phyloP scores from a whole-genome alignment of 2,797 vertebrate genomes.

The Okamejei kenojei region DNA sequence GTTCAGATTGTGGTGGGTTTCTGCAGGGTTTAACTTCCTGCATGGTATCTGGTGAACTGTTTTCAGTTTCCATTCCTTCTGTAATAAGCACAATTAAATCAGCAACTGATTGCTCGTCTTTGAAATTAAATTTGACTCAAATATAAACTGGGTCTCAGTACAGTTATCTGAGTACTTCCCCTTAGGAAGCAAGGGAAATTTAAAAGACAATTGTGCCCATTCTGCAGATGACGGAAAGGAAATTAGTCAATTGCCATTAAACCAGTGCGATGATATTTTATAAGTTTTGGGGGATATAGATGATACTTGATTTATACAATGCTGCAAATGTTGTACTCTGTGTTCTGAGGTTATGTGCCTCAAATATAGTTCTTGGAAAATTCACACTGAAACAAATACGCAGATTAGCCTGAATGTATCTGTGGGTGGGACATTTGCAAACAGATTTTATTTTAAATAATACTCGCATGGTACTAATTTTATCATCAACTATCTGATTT shows the following conservation, averaged over 20 bases:
- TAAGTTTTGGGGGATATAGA: background rate
- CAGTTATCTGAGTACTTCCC: background rate
- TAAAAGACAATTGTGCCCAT: background rate
- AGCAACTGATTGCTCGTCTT: background rate
- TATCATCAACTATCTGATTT: background rate
- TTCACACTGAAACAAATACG: background rate
- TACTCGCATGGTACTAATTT: background rate
- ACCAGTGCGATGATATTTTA: background rate
- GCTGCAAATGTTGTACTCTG: background rate
- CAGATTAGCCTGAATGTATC: background rate
- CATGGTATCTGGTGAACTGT: background rate
- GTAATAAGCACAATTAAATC: background rate
- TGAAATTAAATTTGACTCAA: background rate
- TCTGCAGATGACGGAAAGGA: background rate
- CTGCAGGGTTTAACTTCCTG: background rate
- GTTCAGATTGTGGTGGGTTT: background rate
- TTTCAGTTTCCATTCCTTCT: background rate
- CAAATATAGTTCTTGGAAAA: conserved; percentile 25
- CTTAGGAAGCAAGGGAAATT: background rate
- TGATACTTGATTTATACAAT: background rate
- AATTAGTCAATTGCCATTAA: background rate
- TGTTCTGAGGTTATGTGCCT: background rate
- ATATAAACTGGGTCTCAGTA: background rate
- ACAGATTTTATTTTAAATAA: background rate
- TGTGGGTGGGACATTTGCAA: background rate